Percentiles rank a stretch among this genome's conserved stretches.
These are phyloP conservation scores for Drosophila watanabei DNA, from an alignment of 1,140 invertebrate genomes.

Conservation along the genomic window DNA sequence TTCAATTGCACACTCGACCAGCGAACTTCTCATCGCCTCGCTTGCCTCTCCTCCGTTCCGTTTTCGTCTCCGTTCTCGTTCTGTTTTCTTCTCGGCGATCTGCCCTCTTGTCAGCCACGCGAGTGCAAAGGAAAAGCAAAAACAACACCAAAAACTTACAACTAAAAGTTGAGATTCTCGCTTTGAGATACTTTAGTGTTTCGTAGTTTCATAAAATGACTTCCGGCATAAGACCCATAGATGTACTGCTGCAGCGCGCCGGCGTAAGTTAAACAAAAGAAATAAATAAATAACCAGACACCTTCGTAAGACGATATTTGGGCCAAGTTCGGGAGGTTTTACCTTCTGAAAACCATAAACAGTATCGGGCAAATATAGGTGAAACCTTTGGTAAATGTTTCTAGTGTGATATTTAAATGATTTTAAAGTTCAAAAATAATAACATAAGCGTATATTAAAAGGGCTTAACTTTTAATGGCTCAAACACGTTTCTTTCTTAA, in stretches of 20 bases:
- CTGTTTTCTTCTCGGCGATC: constrained; percentile 24
- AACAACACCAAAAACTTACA: constrained; percentile 19
- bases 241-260: constrained; percentile 78
- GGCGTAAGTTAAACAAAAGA: constrained; percentile 70
- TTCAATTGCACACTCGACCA: constrained; percentile 77
- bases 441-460: neutral
- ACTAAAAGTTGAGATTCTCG: constrained; percentile 14
- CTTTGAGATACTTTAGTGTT: constrained; percentile 28
- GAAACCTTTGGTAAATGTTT: neutral
- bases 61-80: constrained; percentile 23
- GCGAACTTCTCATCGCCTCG: constrained; percentile 55
- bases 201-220: constrained; percentile 56
- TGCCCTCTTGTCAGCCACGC: constrained; percentile 18
- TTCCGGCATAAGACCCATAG: constrained; percentile 75
- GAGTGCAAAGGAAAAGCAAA: constrained; percentile 22
- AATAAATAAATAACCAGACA: neutral
- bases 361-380: neutral
- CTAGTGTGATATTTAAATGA: neutral
- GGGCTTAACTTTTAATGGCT: neutral
- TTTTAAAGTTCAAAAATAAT: neutral
- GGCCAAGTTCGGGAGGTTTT: constrained; percentile 51
- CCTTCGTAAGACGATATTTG: constrained; percentile 48
- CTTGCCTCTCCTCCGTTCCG: constrained; percentile 4
- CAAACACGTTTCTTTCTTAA: neutral
- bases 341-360: constrained; percentile 1